Evolutionary conservation across 2,797 vertebrate genomes (phyloP).

Genomic region (Tenualosa ilisha): DNA sequence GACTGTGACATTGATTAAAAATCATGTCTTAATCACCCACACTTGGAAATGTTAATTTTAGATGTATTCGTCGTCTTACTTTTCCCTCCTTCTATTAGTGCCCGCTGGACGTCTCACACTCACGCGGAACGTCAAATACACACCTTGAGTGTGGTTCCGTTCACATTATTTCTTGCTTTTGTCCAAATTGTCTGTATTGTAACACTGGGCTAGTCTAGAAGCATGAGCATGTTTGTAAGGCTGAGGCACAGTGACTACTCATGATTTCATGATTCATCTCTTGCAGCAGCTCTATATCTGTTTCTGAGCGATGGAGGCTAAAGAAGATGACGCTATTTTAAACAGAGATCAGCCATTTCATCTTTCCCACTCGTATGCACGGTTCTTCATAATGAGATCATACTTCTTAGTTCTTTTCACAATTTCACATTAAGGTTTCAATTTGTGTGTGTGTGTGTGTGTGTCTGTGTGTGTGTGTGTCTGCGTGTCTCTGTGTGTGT

Average conservation of each 20-base stretch:
- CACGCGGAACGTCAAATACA: neutral
- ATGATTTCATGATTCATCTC: neutral
- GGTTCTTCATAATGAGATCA: neutral
- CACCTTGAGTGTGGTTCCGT: neutral
- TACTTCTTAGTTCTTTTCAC: neutral
- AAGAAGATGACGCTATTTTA: neutral
- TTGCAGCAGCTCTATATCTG: neutral
- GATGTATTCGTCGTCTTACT: neutral
- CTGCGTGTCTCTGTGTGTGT: slow-evolving; percentile 30
- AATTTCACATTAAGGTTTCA: neutral
- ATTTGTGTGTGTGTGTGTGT: neutral
- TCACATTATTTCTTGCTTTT: too few relatives aligned
- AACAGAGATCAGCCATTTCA: too few relatives aligned
- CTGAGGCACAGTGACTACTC: neutral
- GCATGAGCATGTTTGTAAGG: neutral
- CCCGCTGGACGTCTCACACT: neutral
- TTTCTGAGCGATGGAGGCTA: neutral
- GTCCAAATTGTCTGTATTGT: neutral
- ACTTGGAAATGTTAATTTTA: neutral
- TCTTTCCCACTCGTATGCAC: neutral
- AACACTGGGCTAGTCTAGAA: neutral
- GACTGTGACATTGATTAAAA: too few relatives aligned
- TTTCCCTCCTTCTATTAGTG: neutral
- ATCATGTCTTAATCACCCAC: neutral
- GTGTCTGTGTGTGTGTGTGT: neutral